Evolutionary conservation across 2,888 invertebrate species (phyloP).

Genomic region (Drosophila algonquin): DNA sequence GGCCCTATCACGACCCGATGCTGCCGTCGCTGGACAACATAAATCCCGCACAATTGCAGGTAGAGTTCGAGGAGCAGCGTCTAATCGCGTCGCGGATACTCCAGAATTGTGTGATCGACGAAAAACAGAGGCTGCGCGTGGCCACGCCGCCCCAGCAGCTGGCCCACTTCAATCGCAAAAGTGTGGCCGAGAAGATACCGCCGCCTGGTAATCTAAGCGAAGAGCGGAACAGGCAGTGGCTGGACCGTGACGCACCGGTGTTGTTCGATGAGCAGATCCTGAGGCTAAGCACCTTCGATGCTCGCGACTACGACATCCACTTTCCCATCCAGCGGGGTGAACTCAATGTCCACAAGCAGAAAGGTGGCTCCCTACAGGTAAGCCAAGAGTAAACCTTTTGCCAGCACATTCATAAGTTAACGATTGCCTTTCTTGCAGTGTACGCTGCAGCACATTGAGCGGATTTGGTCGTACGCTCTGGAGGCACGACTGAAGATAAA

Average conservation of each 20-base stretch:
- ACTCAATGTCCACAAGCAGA: constrained; percentile 92
- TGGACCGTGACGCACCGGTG: constrained; percentile 19
- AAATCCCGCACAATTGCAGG: constrained; percentile 82
- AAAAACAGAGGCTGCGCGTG: constrained; percentile 90
- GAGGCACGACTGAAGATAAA: constrained; percentile 91
- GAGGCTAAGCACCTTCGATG: constrained; percentile 75
- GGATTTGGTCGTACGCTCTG: constrained; percentile 94
- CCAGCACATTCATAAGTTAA: not conserved
- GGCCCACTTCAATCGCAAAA: constrained; percentile 92
- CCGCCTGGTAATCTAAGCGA: constrained; percentile 21
- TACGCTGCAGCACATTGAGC: constrained; percentile 92
- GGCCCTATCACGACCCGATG: constrained; percentile 73
- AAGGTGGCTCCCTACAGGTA: constrained; percentile 91
- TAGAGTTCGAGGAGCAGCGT: constrained; percentile 92
- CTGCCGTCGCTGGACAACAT: constrained; percentile 61
- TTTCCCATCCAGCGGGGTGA: constrained; percentile 95
- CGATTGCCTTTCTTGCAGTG: constrained; percentile 84
- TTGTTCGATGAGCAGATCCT: constrained; percentile 74
- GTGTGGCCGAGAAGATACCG: constrained; percentile 88
- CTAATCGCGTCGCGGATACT: constrained; percentile 92
- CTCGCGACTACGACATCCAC: constrained; percentile 92
- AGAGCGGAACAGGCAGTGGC: constrained; percentile 41
- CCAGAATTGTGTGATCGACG: constrained; percentile 91
- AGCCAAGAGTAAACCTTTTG: not conserved
- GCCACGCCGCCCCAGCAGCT: constrained; percentile 96